These are phyloP conservation scores for Invenusta paracnida DNA, from an alignment of 2,888 invertebrate genomes.

Conservation along the genomic window DNA sequence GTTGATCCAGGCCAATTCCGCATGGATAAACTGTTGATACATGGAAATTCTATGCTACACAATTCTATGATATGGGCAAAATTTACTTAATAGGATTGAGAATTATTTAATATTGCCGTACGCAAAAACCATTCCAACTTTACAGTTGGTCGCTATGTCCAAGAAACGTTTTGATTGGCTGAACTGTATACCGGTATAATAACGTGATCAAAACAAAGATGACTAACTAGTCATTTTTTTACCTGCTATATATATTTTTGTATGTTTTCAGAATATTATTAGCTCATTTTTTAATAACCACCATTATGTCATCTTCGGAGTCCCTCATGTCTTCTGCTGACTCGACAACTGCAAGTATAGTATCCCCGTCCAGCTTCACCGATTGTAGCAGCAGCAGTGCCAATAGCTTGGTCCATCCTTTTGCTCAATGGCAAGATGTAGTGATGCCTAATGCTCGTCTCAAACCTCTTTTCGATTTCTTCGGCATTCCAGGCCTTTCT, in stretches of 20 bases:
- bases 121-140: not conserved
- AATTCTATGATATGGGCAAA: conserved; percentile 1
- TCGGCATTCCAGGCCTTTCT: conserved; percentile 13
- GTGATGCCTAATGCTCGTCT: conserved; percentile 12
- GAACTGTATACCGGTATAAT: conserved; percentile 13
- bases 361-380: not conserved
- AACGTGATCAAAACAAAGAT: not conserved
- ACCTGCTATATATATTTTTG: conserved; percentile 3
- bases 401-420: conserved; percentile 16
- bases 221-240: not conserved
- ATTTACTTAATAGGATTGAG: not conserved
- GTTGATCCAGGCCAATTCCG: not conserved
- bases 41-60: not conserved
- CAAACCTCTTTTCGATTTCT: not conserved
- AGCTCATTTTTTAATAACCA: not conserved
- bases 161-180: conserved; percentile 25
- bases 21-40: conserved; percentile 15
- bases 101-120: conserved; percentile 8
- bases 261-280: not conserved
- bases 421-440: conserved; percentile 21
- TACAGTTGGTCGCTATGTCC: conserved; percentile 15
- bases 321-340: not conserved
- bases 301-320: conserved; percentile 20
- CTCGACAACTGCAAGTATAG: not conserved
- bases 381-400: not conserved